Conservation (phyloP, 2,113 vertebrate genomes). For the Raphicerus campestris region DNA sequence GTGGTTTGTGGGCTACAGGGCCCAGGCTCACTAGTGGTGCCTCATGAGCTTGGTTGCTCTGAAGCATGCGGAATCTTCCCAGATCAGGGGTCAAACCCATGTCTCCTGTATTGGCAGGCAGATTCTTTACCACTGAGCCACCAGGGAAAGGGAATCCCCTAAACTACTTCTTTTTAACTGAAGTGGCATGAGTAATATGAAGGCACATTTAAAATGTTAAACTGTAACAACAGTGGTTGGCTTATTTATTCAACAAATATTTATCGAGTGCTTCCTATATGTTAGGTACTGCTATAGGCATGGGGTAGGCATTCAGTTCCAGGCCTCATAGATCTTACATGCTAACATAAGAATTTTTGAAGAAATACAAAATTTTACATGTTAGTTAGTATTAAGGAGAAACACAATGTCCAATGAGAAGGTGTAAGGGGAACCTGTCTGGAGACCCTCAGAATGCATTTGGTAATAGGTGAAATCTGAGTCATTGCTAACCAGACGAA, state of each 20-base stretch:
- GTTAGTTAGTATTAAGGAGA: background rate
- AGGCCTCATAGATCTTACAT: background rate
- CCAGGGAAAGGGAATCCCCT: background rate
- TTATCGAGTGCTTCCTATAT: background rate
- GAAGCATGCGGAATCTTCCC: background rate
- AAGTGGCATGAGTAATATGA: background rate
- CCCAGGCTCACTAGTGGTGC: background rate
- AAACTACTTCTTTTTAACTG: background rate
- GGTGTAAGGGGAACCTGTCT: background rate
- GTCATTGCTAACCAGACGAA: background rate
- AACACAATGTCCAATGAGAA: background rate
- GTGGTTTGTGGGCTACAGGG: background rate
- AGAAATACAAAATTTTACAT: background rate
- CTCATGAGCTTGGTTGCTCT: background rate
- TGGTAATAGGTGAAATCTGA: background rate
- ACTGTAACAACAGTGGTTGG: background rate
- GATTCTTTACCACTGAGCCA: background rate
- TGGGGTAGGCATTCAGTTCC: background rate
- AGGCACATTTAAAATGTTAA: background rate
- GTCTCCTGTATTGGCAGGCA: background rate
- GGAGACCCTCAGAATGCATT: background rate
- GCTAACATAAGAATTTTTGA: background rate
- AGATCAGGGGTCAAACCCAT: background rate
- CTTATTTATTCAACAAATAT: background rate
- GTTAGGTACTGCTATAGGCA: background rate